These are phyloP conservation scores for Cerceris rybyensis DNA, from an alignment of 2,888 invertebrate genomes.

Conservation along the genomic window DNA sequence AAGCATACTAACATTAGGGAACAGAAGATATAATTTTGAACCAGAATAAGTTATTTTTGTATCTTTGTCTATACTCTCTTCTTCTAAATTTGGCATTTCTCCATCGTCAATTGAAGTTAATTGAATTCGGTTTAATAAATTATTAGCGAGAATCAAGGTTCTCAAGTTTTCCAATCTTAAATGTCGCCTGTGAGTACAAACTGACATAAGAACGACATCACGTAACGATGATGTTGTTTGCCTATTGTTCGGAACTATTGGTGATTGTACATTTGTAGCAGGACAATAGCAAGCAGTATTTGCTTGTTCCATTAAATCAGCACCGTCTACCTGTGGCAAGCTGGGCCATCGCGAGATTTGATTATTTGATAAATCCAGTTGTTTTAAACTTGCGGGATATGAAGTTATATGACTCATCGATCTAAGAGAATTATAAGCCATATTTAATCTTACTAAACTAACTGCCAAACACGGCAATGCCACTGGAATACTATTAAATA, in stretches of 20 bases:
- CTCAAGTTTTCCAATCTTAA: constrained; percentile 90
- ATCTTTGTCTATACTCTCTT: constrained; percentile 81
- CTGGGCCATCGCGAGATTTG: constrained; percentile 95
- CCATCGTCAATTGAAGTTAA: constrained; percentile 92
- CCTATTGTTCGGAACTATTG: constrained; percentile 77
- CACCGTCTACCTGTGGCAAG: constrained; percentile 86
- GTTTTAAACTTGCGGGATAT: constrained; percentile 94
- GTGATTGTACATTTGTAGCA: constrained; percentile 75
- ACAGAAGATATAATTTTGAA: constrained; percentile 85
- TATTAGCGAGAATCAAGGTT: constrained; percentile 93
- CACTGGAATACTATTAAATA: constrained; percentile 93
- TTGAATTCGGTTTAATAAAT: constrained; percentile 91
- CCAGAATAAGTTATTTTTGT: constrained; percentile 73
- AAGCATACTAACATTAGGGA: constrained; percentile 96
- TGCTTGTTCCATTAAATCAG: constrained; percentile 86
- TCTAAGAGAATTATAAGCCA: constrained; percentile 92
- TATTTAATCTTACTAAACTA: constrained; percentile 92
- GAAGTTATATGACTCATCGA: constrained; percentile 87
- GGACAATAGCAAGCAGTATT: constrained; percentile 89
- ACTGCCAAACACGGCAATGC: constrained; percentile 96
- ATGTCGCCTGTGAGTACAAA: constrained; percentile 93
- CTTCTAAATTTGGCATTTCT: constrained; percentile 84
- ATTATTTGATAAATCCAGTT: constrained; percentile 96
- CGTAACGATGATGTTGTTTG: constrained; percentile 86
- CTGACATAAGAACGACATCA: constrained; percentile 89